Evolutionary conservation across 2,888 invertebrate species (phyloP).

Genomic region (Gibbula magus): DNA sequence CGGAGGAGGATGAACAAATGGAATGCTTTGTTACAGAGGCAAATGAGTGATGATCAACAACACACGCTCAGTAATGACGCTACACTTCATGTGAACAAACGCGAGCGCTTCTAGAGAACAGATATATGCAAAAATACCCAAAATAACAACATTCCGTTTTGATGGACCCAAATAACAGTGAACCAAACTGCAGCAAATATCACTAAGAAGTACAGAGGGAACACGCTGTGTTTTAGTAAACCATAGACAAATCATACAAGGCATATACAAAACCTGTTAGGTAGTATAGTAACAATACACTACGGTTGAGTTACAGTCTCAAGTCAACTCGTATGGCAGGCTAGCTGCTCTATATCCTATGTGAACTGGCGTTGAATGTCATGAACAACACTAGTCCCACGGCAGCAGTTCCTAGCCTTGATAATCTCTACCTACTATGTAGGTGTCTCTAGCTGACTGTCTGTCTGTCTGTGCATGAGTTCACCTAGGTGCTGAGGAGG

Average conservation of each 20-base stretch:
- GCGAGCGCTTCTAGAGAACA: neutral
- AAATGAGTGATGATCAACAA: neutral
- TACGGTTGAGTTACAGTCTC: neutral
- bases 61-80: neutral
- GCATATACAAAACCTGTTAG: constrained; percentile 11
- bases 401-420: constrained; percentile 15
- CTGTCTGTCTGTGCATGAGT: neutral
- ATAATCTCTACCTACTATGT: neutral
- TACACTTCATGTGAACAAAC: neutral
- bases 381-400: neutral
- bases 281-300: constrained; percentile 9
- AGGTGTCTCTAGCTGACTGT: neutral
- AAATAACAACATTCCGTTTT: constrained; percentile 57
- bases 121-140: constrained; percentile 40
- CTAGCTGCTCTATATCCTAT: too few species aligned
- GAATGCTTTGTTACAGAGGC: constrained; percentile 25
- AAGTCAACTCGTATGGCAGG: too few species aligned
- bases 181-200: constrained; percentile 14
- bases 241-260: constrained; percentile 4
- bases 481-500: constrained; percentile 29
- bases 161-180: constrained; percentile 56
- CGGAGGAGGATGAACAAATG: neutral
- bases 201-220: constrained; percentile 12
- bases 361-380: neutral
- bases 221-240: constrained; percentile 21